Evolutionary conservation across 2,113 vertebrate species (phyloP), one percentile per base, ranked within the genome.

Genomic region (Phoenicopterus ruber): DNA sequence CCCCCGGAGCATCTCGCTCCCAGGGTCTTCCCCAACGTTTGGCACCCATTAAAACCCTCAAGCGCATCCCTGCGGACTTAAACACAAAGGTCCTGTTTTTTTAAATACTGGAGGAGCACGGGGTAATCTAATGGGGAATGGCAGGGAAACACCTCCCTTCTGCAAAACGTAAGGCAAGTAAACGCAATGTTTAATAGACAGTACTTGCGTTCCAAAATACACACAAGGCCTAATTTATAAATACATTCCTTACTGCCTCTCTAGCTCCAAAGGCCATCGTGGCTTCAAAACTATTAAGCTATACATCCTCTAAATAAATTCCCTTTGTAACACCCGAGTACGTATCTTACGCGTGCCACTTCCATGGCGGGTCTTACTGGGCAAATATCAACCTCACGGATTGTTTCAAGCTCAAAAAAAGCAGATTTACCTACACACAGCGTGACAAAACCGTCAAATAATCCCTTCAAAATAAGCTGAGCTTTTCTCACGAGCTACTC

Each of bases 321-420:
- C 32, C 32, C 46, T 34, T 31, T 29, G 1, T 8, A 44, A n/a
- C 28, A 74, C 19, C 50, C 26, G 14, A 58, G 55, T 34, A 49
- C 0, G 1, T 22, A 50, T 5, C 50, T 73, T 17, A 46, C 1
- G 1, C 1, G 6, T 66, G 74, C 42, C 34, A 10, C 42, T 38
- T 38, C 32, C 42, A 55, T 9, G 4, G 38, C 6, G 22, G 29
- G 17, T 36, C 78, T 54, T 28, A 49, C 0, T 34, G 36, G 38
- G 47, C 59, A 88, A 76, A 50, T 20, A 52, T 2, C 40, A 86
- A 17, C 66, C 54, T 50, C 52, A 20, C 10, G 8, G 31, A 82
- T 8, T 25, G 19, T 11, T 78, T 67, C 54, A 36, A 86, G 21
- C 58, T 44, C 61, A n/a, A 61, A 26, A 19, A 52, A 44, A 15